These are phyloP conservation scores for Zaprionus africanus DNA, from an alignment of 1,140 invertebrate species.

Conservation along the genomic window DNA sequence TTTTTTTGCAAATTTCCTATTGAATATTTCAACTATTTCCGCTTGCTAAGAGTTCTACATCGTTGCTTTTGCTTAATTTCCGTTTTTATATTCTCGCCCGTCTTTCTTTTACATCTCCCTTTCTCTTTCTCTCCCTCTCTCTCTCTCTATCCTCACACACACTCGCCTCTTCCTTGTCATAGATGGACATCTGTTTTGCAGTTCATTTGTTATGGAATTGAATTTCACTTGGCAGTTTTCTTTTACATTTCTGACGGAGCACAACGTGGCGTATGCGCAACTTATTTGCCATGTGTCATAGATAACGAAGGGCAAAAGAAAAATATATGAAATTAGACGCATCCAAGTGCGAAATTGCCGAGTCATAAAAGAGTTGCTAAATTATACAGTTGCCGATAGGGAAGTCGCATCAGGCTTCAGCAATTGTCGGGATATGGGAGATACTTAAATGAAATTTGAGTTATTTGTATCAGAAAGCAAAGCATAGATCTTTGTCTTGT, in stretches of 20 bases:
- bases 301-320: conserved; percentile 31
- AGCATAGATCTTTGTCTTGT: no score
- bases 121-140: conserved; percentile 12
- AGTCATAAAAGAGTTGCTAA: conserved; percentile 45
- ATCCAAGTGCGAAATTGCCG: conserved; percentile 67
- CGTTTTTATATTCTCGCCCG: conserved; percentile 50
- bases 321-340: conserved; percentile 64
- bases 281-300: conserved; percentile 70
- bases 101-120: conserved; percentile 8
- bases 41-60: conserved; percentile 40
- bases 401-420: conserved; percentile 5
- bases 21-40: conserved; percentile 65
- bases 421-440: conserved; percentile 22
- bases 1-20: conserved; percentile 48
- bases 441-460: no score
- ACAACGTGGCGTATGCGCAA: conserved; percentile 63
- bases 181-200: conserved; percentile 76
- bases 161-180: background rate
- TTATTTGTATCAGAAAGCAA: no score
- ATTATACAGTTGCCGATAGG: conserved; percentile 12
- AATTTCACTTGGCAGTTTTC: conserved; percentile 58
- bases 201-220: conserved; percentile 78
- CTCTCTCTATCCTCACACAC: conserved; percentile 8
- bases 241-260: conserved; percentile 22
- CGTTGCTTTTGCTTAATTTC: conserved; percentile 67